Conservation (phyloP, 2,888 invertebrate species). For the Pristionchus arcanus region DNA sequence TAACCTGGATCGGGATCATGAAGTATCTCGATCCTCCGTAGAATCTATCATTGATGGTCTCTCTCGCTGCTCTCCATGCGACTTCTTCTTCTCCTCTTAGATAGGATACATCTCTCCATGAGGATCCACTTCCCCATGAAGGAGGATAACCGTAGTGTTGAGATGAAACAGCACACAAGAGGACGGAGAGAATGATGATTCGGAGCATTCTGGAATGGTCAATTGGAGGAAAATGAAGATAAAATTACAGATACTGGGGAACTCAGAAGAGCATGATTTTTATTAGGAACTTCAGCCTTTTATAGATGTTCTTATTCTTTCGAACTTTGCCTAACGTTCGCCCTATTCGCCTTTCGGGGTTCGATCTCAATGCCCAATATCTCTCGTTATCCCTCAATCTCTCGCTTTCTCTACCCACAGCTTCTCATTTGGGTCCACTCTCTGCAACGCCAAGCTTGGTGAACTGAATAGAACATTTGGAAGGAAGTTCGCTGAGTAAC, state of each 20-base stretch:
- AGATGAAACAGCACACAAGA: background rate
- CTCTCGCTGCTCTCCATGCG: slow-evolving; percentile 47
- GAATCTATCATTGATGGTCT: slow-evolving; percentile 52
- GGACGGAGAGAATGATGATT: background rate
- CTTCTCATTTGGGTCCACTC: background rate
- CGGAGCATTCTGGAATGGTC: background rate
- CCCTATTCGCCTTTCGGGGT: background rate
- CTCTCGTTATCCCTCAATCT: slow-evolving; percentile 9
- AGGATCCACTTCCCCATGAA: slow-evolving; percentile 40
- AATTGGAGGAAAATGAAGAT: background rate
- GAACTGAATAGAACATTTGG: background rate
- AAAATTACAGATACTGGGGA: background rate
- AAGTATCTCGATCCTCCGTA: slow-evolving; percentile 45
- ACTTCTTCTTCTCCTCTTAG: slow-evolving; percentile 54
- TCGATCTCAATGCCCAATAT: background rate
- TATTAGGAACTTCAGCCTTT: background rate
- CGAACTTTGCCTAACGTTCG: slow-evolving; percentile 10
- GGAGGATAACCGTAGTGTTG: slow-evolving; percentile 10
- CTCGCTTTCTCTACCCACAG: background rate
- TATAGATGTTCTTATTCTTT: slow-evolving; percentile 23
- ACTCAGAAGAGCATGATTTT: background rate
- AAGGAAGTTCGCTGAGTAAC: slow-evolving; percentile 42
- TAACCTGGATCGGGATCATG: slow-evolving; percentile 54
- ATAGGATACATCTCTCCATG: slow-evolving; percentile 28
- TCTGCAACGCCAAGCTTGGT: slow-evolving; percentile 45